Percentiles rank a stretch among this genome's conserved stretches.
Evolutionary conservation across 2,797 vertebrate genomes (phyloP).

Genomic region (Pteropus rufus): DNA sequence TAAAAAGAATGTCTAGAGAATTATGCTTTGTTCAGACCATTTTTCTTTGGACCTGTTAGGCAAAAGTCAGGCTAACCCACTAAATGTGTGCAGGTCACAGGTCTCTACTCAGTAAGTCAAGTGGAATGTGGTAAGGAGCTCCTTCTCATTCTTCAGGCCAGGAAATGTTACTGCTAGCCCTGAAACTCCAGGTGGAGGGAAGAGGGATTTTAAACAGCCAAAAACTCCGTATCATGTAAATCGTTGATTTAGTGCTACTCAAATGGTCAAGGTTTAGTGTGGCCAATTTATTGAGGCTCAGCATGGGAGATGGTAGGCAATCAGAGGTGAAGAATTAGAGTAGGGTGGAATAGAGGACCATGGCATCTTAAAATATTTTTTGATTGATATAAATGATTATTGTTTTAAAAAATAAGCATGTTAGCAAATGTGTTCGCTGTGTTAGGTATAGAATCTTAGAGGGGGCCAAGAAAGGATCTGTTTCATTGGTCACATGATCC

Average conservation of each 20-base stretch:
- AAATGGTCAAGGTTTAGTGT: not conserved
- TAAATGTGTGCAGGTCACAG: not conserved
- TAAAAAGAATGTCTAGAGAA: not conserved
- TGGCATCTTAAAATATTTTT: constrained; percentile 18
- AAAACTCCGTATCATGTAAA: not conserved
- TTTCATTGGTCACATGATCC: not conserved
- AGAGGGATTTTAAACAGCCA: not conserved
- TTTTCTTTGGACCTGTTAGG: not conserved
- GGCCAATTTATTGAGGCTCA: not conserved
- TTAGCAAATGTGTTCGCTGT: not conserved
- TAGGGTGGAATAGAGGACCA: not conserved
- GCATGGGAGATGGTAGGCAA: not conserved
- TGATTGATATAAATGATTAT: constrained; percentile 10
- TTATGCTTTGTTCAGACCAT: not conserved
- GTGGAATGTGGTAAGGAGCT: not conserved
- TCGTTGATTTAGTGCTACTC: not conserved
- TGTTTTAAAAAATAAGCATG: constrained; percentile 10
- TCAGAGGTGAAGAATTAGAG: not conserved
- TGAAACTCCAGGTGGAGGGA: not conserved
- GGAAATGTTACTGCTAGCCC: not conserved
- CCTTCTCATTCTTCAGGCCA: not conserved
- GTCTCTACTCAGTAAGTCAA: not conserved
- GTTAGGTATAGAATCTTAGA: not conserved
- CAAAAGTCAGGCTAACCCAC: not conserved
- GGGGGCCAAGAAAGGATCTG: not conserved